Base-by-base conservation (phyloP, 2,888 invertebrate genomes). In the Yponomeuta plumbellus region DNA sequence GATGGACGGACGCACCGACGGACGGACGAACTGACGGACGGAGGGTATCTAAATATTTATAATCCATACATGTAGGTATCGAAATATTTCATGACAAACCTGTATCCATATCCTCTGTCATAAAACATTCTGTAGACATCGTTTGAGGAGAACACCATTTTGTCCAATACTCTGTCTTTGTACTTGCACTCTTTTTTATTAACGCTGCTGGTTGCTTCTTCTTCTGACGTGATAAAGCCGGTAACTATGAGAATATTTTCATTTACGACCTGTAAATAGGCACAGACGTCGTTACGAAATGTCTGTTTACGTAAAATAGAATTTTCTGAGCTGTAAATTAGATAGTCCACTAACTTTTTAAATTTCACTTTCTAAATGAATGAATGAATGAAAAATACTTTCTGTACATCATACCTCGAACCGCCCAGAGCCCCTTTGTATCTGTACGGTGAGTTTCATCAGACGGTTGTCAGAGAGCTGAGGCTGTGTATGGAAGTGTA, bases 81-180 rank as follows among this genome's bases (percentile, higher is more conserved):
- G 6, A 34, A 34, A 34, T 34, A 10, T 34, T 34, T 34, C 26
- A 34, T 8, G 0, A 40, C 39, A 20, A 20, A 66, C 61, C 61
- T 61, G 23, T 61, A 61, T n/a, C 13, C 20, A 26, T 59, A 66
- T 66, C 66, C 66, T 44, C 23, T 61, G 10, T 66, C 66, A 61
- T 61, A 61, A 20, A 66, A 20, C 44, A 66, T 44, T 61, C 61
- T 61, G 23, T 66, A 66, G 5, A 66, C 21, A 61, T 66, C 66
- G 21, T 58, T 66, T 6, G 61, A 44, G 8, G 39, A 34, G 26
- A 20, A 21, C 39, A 44, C 52, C 61, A 61, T 58, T 17, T 44
- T 23, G 44, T 52, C 44, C 17, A 52, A 52, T 52, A 17, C 17
- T 52, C 2, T 34, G 26, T 4, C 22, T 17, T 39, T 59, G 39